Conservation (phyloP, 2,113 vertebrate genomes). For the Takifugu flavidus region DNA sequence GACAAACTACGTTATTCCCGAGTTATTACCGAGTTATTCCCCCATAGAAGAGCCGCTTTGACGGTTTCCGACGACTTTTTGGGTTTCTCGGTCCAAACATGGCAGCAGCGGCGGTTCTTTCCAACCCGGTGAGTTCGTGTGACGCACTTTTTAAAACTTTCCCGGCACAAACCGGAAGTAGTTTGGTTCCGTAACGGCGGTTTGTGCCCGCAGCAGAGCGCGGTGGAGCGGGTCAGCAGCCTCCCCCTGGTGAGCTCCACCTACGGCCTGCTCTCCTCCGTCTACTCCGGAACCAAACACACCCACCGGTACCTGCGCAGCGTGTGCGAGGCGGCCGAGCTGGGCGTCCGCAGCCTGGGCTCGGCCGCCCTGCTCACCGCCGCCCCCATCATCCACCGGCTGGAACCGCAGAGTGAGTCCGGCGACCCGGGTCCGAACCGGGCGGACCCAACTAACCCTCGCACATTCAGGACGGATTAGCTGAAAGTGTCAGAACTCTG, state of each 20-base stretch:
- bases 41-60: neutral
- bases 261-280: slow-evolving; percentile 80
- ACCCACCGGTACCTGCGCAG: slow-evolving; percentile 85
- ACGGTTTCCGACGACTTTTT: no score
- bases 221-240: slow-evolving; percentile 81
- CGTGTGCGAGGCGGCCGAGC: slow-evolving; percentile 80
- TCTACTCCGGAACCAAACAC: slow-evolving; percentile 85
- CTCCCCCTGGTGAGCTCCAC: slow-evolving; percentile 92
- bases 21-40: no score
- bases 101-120: slow-evolving; percentile 50
- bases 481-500: no score
- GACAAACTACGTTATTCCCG: no score
- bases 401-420: slow-evolving; percentile 89
- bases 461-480: no score
- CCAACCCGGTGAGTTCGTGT: slow-evolving; percentile 50
- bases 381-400: slow-evolving; percentile 83
- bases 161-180: neutral
- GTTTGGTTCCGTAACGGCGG: neutral
- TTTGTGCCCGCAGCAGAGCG: slow-evolving; percentile 73
- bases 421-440: no score
- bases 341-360: slow-evolving; percentile 83
- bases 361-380: slow-evolving; percentile 80
- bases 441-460: no score
- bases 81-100: slow-evolving; percentile 26
- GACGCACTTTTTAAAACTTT: neutral